phyloP scores from a whole-genome alignment of 2,113 vertebrate genomes.

The Hyaena hyaena region DNA sequence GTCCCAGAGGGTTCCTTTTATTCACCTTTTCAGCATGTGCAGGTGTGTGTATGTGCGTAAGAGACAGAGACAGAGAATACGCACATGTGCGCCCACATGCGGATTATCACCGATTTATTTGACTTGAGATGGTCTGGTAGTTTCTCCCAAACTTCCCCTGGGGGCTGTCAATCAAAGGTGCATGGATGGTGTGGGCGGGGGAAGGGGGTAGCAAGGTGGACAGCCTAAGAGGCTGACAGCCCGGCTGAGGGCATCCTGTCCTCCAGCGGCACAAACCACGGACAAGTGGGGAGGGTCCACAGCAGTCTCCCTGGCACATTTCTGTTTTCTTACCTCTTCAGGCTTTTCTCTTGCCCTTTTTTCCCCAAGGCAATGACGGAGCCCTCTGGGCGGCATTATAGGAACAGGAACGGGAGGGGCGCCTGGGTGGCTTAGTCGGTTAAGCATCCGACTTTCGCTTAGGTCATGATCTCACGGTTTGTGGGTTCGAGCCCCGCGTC shows the following conservation, averaged over 20 bases:
- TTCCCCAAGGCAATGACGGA: neutral
- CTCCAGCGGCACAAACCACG: neutral
- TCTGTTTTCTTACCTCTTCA: neutral
- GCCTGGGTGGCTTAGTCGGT: too few relatives aligned
- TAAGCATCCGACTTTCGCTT: too few relatives aligned
- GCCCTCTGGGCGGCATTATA: accelerated
- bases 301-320: accelerated
- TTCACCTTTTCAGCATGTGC: neutral
- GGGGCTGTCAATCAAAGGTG: neutral
- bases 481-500: too few relatives aligned
- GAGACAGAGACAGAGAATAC: too few relatives aligned
- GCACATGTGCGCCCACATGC: neutral
- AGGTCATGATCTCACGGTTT: too few relatives aligned
- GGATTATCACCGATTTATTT: neutral
- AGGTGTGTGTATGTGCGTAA: too few relatives aligned
- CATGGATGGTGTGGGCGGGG: accelerated
- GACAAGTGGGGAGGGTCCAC: accelerated
- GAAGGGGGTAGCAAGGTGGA: accelerated
- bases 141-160: neutral
- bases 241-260: neutral
- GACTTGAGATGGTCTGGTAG: neutral
- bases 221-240: accelerated
- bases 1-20: neutral
- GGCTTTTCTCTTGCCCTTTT: neutral
- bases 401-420: neutral